Conservation (phyloP, 2,888 invertebrate genomes). For the Pyrochroa serraticornis region DNA sequence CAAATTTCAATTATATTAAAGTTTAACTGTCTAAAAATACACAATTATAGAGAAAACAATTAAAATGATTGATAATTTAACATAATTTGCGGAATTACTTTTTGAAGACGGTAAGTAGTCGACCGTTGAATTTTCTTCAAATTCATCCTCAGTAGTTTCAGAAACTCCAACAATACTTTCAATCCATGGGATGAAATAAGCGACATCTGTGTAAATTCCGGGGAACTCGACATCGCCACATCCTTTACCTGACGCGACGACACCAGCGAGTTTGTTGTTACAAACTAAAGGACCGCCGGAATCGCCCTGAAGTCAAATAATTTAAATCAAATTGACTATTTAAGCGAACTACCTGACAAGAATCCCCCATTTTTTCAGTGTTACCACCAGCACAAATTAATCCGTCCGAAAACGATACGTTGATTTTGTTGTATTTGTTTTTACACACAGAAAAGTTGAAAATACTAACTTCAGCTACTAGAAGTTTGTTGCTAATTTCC, state of each 20-base stretch:
- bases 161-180: too few species aligned
- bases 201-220: too few species aligned
- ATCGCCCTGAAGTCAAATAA: conserved; percentile 10
- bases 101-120: too few species aligned
- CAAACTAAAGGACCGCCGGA: conserved; percentile 7
- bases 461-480: not conserved
- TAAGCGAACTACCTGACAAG: not conserved
- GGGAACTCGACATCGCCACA: too few species aligned
- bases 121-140: too few species aligned
- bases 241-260: conserved; percentile 5
- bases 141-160: too few species aligned
- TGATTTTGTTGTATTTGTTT: not conserved
- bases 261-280: not conserved
- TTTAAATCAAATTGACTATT: conserved; percentile 8
- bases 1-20: too few species aligned
- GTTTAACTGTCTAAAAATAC: too few species aligned
- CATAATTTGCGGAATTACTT: too few species aligned
- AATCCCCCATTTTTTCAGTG: not conserved
- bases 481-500: not conserved
- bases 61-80: too few species aligned
- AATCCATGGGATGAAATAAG: too few species aligned
- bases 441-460: not conserved
- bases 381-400: not conserved
- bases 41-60: too few species aligned
- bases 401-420: not conserved